Evolutionary conservation across 2,888 invertebrate genomes (phyloP), one percentile per base, ranked within the genome.

Genomic region (Taphrorychus bicolor): DNA sequence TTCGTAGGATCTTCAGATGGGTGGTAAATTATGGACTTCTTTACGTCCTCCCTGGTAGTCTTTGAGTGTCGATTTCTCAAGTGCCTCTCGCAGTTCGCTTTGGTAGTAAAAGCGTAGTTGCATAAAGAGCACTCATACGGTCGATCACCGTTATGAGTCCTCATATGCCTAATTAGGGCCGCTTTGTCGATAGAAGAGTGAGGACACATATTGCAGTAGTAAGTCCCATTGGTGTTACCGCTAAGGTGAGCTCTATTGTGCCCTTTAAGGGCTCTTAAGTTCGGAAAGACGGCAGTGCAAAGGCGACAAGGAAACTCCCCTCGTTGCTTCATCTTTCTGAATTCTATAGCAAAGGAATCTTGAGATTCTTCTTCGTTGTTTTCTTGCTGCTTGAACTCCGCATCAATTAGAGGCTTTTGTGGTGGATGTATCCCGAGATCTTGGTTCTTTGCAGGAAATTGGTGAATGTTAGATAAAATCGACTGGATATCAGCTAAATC

Each of bases 21-120:
- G 79, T 94, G 93, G 76, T 94, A 93, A 70, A 94, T 93, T 59
- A 97, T 93, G 4, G 93, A 89, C 72, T 90, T 89, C 79, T 95
- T 94, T 0, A 97, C 92, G 74, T 97, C 95, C 73, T 95, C 94
- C 60, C 95, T 87, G 1, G 92, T 91, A 0, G 89, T 87, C 81
- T 94, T 94, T 0, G 91, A 90, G 77, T 97, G 97, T 19, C 95
- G 88, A 81, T 97, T 97, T 72, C 96, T 87, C 75, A 97, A 86
- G 81, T 98, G 97, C 4, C 97, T 86, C 83, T 98, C 97, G 81
- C 98, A 98, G 80, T 98, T 97, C 1, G 97, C 97, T 84, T 97
- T 97, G 0, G 97, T 97, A 21, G 97, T 97, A 82, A 98, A 98
- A 2, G 97, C 96, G 78, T 95, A 97, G 77, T 94, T 94, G 82